phyloP scores from a whole-genome alignment of 2,113 vertebrate genomes.

The Saiga tatarica region DNA sequence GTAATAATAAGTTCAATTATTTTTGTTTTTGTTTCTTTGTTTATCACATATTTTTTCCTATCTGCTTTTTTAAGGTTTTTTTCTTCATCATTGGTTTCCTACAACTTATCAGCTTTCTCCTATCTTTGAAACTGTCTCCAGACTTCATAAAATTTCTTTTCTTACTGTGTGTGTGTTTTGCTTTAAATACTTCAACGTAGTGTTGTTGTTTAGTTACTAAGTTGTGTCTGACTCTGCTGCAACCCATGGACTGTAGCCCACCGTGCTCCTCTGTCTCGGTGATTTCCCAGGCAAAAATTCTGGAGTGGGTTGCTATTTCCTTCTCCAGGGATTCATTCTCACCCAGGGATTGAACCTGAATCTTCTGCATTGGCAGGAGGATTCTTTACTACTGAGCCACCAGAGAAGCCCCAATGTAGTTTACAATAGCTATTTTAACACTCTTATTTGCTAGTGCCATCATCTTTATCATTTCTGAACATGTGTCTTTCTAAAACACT shows the following conservation, averaged over 20 bases:
- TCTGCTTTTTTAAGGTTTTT: not conserved
- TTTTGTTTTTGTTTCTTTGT: not conserved
- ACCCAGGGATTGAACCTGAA: not conserved
- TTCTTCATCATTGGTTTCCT: not conserved
- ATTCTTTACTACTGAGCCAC: not conserved
- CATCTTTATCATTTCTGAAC: not conserved
- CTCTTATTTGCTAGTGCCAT: not conserved
- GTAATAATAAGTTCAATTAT: not conserved
- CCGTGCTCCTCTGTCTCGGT: not conserved
- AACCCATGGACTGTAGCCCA: not conserved
- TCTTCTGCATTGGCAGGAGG: not conserved
- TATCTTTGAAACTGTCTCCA: not conserved
- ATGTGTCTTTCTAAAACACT: not conserved
- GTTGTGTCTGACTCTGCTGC: not conserved
- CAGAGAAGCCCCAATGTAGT: not conserved
- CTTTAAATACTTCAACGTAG: not conserved
- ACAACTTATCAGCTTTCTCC: not conserved
- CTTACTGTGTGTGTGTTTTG: not conserved
- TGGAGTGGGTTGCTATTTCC: not conserved
- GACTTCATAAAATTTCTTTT: not conserved
- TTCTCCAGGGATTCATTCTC: not conserved
- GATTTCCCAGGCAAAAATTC: not conserved
- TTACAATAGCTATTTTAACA: not conserved
- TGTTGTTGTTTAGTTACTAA: not conserved
- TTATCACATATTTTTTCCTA: not conserved